These are phyloP conservation scores for Gambusia yucatana DNA, from an alignment of 2,797 vertebrate species.

Conservation along the genomic window DNA sequence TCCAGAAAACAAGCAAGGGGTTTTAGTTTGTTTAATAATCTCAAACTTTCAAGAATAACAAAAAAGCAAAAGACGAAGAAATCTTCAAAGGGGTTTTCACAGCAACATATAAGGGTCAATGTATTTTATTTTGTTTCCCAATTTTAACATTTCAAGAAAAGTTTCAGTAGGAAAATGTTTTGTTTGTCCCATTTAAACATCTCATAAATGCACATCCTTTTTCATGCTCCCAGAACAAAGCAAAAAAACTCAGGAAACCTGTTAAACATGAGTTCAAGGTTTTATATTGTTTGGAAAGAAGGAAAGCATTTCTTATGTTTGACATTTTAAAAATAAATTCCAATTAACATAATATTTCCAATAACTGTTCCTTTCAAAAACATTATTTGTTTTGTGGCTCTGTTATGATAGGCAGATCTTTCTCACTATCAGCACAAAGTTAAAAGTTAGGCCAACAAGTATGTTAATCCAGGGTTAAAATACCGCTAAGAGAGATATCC, in stretches of 20 bases:
- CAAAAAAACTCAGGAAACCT: neutral
- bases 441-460: neutral
- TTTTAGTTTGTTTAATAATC: neutral
- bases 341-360: neutral
- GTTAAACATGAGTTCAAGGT: neutral
- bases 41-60: neutral
- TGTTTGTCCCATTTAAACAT: neutral
- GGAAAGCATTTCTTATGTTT: neutral
- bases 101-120: neutral
- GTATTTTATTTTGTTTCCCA: neutral
- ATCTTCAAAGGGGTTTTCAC: neutral
- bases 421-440: neutral
- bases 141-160: neutral
- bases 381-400: neutral
- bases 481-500: neutral
- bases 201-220: neutral
- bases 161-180: neutral
- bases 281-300: neutral
- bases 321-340: neutral
- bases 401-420: neutral
- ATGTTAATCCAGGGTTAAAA: conserved; percentile 2
- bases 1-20: neutral
- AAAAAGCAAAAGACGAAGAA: neutral
- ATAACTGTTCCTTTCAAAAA: neutral
- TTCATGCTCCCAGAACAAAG: neutral